Base-by-base conservation (phyloP, 2,113 vertebrate species). In the Todiramphus saurophagus region DNA sequence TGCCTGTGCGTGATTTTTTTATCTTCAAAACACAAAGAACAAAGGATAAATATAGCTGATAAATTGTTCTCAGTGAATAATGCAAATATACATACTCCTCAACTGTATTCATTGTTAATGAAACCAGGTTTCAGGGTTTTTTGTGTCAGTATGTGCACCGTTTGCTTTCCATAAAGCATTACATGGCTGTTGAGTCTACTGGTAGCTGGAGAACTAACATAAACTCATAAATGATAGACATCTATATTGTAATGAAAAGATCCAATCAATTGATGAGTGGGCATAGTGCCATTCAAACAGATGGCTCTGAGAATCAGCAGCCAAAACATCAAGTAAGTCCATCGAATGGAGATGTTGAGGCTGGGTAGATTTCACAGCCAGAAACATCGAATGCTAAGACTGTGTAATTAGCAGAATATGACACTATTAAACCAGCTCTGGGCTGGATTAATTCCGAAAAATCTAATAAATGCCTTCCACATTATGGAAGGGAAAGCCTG, bases 161-260 rank as follows among this genome's bases (percentile, higher is more conserved):
- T 91, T 96, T 91, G 18, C 63, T 86, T 87, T 75, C 73, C 35
- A 21, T 59, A 66, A 86, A 77, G 39, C 23, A 35, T 89, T 87
- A 69, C 33, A 15, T 74, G 66, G 21, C 25, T 91, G 41, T 50
- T 46, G 56, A 73, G 23, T 68, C 55, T 77, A 77, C 64, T 44
- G 55, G 50, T 77, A 80, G 64, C 62, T 90, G 84, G 72, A 95
- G 79, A 94, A 91, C 79, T 62, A 87, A 88, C 76, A 94, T 50
- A 94, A 95, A 95, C 59, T 91, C 74, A 66, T 93, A 89, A 94
- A 93, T 83, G 90, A 83, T 77, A 97, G 80, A 59, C 91, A 83
- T 94, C 70, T 83, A 94, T 85, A 76, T 74, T 63, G 70, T 93
- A 96, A 96, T 95, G 95, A 95, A 97, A 95, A 97, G 87, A 93